These are phyloP conservation scores for Cephus rjabovi DNA, from an alignment of 2,888 invertebrate species.

Conservation along the genomic window DNA sequence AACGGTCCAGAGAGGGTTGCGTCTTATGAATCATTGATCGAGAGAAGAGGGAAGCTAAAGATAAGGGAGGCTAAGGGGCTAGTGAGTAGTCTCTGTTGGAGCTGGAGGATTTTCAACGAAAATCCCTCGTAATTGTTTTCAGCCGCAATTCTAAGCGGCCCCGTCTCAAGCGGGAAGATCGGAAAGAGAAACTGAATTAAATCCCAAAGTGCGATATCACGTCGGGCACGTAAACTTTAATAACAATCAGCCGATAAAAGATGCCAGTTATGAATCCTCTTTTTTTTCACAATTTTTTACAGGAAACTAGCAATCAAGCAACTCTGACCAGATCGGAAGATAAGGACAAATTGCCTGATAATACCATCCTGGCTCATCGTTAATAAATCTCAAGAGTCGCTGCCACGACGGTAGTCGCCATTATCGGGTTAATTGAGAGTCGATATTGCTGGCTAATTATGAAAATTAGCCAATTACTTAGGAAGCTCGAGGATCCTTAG, in stretches of 20 bases:
- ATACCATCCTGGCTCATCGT: neutral
- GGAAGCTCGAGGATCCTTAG: neutral
- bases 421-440: neutral
- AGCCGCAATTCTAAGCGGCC: neutral
- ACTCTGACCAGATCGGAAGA: neutral
- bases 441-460: neutral
- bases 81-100: neutral
- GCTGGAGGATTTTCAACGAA: neutral
- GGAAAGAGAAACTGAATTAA: neutral
- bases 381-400: neutral
- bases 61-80: neutral
- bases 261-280: neutral
- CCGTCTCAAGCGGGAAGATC: neutral
- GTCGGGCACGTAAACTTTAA: neutral
- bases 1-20: neutral
- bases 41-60: neutral
- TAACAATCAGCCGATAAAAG: neutral
- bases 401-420: neutral
- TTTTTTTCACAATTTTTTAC: neutral
- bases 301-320: neutral
- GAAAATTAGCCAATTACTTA: neutral
- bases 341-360: neutral
- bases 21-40: neutral
- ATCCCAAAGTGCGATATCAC: neutral
- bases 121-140: neutral